A percentile compares a stretch with the other conserved stretches of the same genome.
Evolutionary conservation across 2,797 vertebrate genomes (phyloP).

Genomic region (Lophotriccus pileatus): DNA sequence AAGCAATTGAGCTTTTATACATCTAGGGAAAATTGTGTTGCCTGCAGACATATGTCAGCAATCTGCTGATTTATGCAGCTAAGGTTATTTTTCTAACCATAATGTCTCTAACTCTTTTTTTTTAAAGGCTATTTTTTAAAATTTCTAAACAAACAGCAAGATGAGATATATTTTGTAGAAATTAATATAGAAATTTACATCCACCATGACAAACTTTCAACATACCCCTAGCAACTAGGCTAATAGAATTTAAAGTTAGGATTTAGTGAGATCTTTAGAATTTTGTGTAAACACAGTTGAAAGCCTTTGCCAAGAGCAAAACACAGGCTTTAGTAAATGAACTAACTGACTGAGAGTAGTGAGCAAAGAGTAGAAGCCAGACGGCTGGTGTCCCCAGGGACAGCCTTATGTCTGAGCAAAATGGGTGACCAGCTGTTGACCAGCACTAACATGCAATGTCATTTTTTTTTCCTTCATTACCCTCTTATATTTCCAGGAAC

Average conservation of each 20-base stretch:
- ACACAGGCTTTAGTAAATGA: background rate
- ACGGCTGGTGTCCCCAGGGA: background rate
- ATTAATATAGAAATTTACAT: background rate
- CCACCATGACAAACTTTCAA: background rate
- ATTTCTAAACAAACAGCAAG: background rate
- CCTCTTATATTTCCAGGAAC: background rate
- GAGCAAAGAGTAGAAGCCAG: background rate
- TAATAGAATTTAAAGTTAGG: background rate
- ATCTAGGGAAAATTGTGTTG: background rate
- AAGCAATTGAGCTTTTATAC: background rate
- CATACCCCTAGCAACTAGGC: background rate
- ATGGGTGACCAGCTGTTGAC: background rate
- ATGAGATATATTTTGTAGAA: background rate
- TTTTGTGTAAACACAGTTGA: background rate
- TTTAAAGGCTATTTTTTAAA: background rate
- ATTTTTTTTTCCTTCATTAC: background rate
- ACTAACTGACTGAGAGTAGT: background rate
- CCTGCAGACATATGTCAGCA: background rate
- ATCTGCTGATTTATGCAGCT: background rate
- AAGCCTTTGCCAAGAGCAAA: background rate
- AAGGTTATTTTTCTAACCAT: conserved; percentile 1
- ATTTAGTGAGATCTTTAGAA: background rate
- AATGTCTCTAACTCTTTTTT: background rate
- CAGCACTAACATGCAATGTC: background rate
- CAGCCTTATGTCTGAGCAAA: background rate